These are phyloP conservation scores for Macroglossus sobrinus DNA, from an alignment of 2,113 vertebrate genomes.

Conservation along the genomic window DNA sequence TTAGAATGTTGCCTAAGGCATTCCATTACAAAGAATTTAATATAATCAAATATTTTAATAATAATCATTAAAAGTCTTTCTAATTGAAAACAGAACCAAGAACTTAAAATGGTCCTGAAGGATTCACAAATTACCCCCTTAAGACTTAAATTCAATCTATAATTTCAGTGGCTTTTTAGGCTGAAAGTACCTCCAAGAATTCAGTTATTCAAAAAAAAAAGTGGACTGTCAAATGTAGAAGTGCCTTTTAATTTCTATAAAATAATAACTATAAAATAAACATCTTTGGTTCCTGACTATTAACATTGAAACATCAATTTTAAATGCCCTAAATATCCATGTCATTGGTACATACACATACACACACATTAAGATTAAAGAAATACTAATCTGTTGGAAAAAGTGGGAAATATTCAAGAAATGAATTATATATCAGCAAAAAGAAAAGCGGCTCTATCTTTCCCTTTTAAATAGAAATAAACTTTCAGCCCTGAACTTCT, in stretches of 20 bases:
- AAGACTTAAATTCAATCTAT: neutral
- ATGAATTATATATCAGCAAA: neutral
- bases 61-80: neutral
- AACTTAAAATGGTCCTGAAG: neutral
- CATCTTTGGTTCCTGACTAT: neutral
- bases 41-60: constrained; percentile 16
- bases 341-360: neutral
- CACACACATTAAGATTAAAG: neutral
- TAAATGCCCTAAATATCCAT: neutral
- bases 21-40: neutral
- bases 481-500: neutral
- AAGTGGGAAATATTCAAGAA: neutral
- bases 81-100: neutral
- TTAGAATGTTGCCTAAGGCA: neutral
- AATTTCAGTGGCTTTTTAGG: neutral
- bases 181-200: neutral
- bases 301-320: neutral
- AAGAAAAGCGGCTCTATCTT: neutral
- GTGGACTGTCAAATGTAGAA: neutral
- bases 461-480: neutral
- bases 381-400: neutral
- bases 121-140: neutral
- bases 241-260: neutral
- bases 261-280: constrained; percentile 35
- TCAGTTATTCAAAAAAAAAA: neutral